A percentile compares a stretch with the other conserved stretches of the same genome.
phyloP scores from a whole-genome alignment of 2,888 invertebrate species.

The Lymantria monacha region DNA sequence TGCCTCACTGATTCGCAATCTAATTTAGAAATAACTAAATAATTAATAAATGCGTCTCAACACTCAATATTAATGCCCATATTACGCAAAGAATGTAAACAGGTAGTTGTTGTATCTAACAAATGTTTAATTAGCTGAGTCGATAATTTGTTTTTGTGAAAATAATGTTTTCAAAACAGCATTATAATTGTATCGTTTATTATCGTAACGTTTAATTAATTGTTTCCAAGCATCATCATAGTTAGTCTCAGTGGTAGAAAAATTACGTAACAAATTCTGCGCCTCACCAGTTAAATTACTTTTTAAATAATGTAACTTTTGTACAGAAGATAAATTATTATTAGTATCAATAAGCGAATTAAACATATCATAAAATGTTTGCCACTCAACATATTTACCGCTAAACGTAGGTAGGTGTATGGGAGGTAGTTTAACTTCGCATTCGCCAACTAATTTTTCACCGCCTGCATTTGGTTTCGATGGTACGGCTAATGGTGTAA shows the following conservation, averaged over 20 bases:
- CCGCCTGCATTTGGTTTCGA: no score
- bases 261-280: conserved; percentile 7
- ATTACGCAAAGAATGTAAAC: not conserved
- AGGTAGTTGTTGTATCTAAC: not conserved
- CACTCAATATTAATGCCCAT: not conserved
- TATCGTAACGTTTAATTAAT: no score
- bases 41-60: no score
- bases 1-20: not conserved
- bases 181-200: conserved; percentile 8
- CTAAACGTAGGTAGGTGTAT: conserved; percentile 9
- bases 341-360: conserved; percentile 9
- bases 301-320: conserved; percentile 11
- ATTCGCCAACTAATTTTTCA: no score
- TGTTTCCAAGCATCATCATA: not conserved
- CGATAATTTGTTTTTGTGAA: conserved; percentile 2
- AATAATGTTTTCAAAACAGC: conserved; percentile 6
- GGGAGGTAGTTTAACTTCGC: conserved; percentile 8
- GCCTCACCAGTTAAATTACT: conserved; percentile 9
- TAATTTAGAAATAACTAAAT: not conserved
- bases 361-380: no score
- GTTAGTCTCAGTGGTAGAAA: conserved; percentile 1
- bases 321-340: conserved; percentile 1
- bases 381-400: conserved; percentile 8
- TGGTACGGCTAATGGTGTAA: no score
- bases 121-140: not conserved